Evolutionary conservation across 2,888 invertebrate genomes (phyloP), one percentile per base, ranked within the genome.

Genomic region (Trachelus stipa): DNA sequence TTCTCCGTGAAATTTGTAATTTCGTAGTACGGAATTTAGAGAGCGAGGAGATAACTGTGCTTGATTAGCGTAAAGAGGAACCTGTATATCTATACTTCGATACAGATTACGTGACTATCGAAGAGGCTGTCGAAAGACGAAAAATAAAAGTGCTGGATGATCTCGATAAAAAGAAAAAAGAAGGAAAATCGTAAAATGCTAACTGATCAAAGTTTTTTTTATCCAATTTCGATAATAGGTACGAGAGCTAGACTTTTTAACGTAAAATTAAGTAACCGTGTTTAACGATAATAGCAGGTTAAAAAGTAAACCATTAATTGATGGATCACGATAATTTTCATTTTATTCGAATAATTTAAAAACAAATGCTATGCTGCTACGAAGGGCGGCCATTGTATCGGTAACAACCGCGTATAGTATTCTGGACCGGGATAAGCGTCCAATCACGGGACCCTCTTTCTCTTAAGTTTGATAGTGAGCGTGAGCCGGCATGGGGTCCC

Each of bases 321-420:
- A 56, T 3, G 56, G 56, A 23, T 56, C 56, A 56, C 9, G 56
- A 23, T 15, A 56, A 56, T 15, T 9, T 15, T 23, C 9, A 23
- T 56, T 56, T 56, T 56, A 23, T 56, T 9, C 23, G 23, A 56
- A 56, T 56, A 56, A 56, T 9, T 56, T 56, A 23, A 9, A 56
- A 56, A 56, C 23, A 56, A 56, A 56, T 23, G 23, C 56, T 23
- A 23, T 2, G 56, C 56, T 9, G 56, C 56, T 23, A 35, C 15
- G 40, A 35, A n/a, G 76, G 35, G 15, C 76, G 76, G 74, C 69
- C 76, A 79, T 79, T 33, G 74, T 79, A 79, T 73, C 79, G 76
- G 75, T 34, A 34, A 79, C 37, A 76, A 34, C 30, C 9, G 30
- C 56, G 69, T 56, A 23, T n/a, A 56, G 35, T 71, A 71, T 71